Evolutionary conservation across 1,140 invertebrate species (phyloP), one percentile per base, ranked within the genome.

Genomic region (Neotoxoptera formosana): DNA sequence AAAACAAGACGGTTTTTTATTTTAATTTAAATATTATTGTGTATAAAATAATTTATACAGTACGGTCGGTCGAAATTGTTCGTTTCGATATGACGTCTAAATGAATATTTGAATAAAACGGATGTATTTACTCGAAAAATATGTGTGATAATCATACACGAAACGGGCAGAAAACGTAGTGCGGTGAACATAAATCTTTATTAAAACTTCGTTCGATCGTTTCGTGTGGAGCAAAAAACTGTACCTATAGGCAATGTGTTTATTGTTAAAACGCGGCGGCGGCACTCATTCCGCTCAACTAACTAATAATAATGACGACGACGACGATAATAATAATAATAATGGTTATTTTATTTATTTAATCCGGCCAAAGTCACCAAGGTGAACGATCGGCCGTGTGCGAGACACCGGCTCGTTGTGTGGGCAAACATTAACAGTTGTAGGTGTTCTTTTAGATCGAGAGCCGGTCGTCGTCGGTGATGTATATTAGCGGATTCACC

Each of bases 341-440:
- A 86, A 86, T 86, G 30, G 41, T 47, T 48, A 47, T 86, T 86
- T 86, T 47, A 86, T 86, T 86, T 86, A 86, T 86, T 88, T 88
- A 34, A 51, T 34, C 48, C 21, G 21, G 3, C 4, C 47, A 88
- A 51, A 51, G 86, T 51, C 47, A 41, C 88, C 53, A 14, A 60
- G 88, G 88, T 90, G 88, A 90, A 90, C 36, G 51, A 90, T 60
- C 88, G 21, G 9, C 36, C 88, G 88, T 53, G 87, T 89, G 88
- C 53, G 88, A 56, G 51, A 60, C 88, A 45, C 25, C 51, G 21
- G 41, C 51, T 90, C 53, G 88, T 60, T 60, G 53, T 60, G 53
- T 90, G 88, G 53, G 88, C 51, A 90, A 60, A 90, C 51, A 41
- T 90, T 60, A 90, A 90, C 88, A 7, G 36, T 89, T 36, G 87